Base-by-base conservation (phyloP, 1,140 invertebrate species). In the Aplysia californica region DNA sequence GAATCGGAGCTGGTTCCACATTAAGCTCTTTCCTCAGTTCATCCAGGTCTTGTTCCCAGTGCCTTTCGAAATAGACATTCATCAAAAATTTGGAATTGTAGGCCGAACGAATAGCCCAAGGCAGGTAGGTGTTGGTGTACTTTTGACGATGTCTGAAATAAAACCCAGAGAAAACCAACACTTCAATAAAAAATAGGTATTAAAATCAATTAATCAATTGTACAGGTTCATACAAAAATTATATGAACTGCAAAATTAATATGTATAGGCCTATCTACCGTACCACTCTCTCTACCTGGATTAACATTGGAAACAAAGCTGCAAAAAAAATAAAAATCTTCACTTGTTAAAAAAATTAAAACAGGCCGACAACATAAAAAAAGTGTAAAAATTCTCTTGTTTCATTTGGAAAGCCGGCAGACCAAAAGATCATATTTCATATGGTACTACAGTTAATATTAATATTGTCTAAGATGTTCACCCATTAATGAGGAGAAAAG, bases 11-110 rank as follows among this genome's bases (percentile, higher is more conserved):
- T 36, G 81, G 80, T 75, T 82, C 79, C 56, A 91, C 86, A 66
- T 90, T 89, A 1, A 91, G 79, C 74, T 89, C 83, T 59, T 90
- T 90, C 80, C 95, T 92, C 80, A 99, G 92, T 31, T 98, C 95
- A 66, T 91, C 85, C 4, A 98, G 89, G 44, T 94, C 91, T 89
- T 97, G 95, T 65, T 98, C 95, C 96, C 97, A 98, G 79, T 96
- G 92, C 91, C 96, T 94, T 88, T 99, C 97, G 92, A 94, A 98
- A 90, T 96, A 98, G 56, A 98, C 91, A 82, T 93, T 93, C 90
- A 97, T 91, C 41, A 97, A 89, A 87, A 95, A 94, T 79, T 94
- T 93, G 21, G 94, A 92, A 82, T 93, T 92, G 75, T 91, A 92
- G 31, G 96, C 97, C 83, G 94, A 96, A 83, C 92, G 89, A 4